Evolutionary conservation across 2,888 invertebrate species (phyloP).

Genomic region (Argynnis bischoffii): DNA sequence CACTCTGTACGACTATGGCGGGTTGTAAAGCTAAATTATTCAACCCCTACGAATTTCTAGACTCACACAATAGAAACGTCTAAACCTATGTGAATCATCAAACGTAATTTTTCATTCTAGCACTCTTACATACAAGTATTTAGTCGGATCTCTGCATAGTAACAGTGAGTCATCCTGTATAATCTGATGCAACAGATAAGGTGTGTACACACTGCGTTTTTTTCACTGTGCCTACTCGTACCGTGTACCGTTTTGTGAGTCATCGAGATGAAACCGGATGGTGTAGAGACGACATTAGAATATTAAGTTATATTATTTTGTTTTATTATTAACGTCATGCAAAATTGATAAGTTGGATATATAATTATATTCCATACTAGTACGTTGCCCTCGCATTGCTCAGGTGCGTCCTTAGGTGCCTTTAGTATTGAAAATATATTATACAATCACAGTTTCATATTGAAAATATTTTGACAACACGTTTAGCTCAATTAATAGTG

Average conservation of each 20-base stretch:
- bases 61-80: conserved; percentile 3
- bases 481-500: too few relatives aligned
- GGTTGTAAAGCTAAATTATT: conserved; percentile 9
- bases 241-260: conserved; percentile 72
- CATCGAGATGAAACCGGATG: conserved; percentile 55
- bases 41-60: conserved; percentile 6
- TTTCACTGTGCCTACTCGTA: conserved; percentile 68
- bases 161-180: conserved; percentile 45
- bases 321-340: conserved; percentile 11
- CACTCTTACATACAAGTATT: conserved; percentile 7
- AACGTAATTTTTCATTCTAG: conserved; percentile 22
- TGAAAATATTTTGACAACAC: too few relatives aligned
- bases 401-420: too few relatives aligned
- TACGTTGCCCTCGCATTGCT: too few relatives aligned
- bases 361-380: too few relatives aligned
- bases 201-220: conserved; percentile 64
- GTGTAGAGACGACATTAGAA: conserved; percentile 51
- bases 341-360: background rate
- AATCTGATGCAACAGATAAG: conserved; percentile 81
- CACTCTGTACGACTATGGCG: background rate
- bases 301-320: conserved; percentile 33
- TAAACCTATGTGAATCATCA: conserved; percentile 10
- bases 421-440: too few relatives aligned
- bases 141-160: conserved; percentile 29
- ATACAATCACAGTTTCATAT: too few relatives aligned